Evolutionary conservation across 2,888 invertebrate genomes (phyloP).

Genomic region (Ichneumoninae sp.): DNA sequence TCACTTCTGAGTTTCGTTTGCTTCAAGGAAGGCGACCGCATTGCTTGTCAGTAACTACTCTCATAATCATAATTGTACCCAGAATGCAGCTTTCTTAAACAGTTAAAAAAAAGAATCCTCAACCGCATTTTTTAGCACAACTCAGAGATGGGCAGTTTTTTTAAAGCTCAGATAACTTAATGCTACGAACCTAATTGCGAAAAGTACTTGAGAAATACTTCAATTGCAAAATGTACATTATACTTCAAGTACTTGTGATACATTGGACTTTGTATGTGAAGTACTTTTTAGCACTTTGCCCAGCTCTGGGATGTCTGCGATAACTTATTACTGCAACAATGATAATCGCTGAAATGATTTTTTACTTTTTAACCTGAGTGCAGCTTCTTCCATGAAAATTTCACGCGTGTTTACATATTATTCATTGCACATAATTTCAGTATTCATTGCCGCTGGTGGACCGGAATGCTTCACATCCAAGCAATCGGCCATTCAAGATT

Average conservation of each 20-base stretch:
- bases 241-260: no score
- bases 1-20: slow-evolving; percentile 91
- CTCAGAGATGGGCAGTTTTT: background rate
- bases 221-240: no score
- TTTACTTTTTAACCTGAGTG: background rate
- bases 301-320: background rate
- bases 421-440: slow-evolving; percentile 79
- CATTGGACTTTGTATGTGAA: no score
- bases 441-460: slow-evolving; percentile 93
- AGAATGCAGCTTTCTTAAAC: background rate
- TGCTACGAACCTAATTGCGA: no score
- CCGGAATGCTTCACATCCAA: slow-evolving; percentile 89
- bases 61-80: background rate
- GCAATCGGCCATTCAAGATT: slow-evolving; percentile 87
- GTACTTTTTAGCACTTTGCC: no score
- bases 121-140: background rate
- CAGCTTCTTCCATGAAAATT: background rate
- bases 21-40: slow-evolving; percentile 92
- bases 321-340: background rate
- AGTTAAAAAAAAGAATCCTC: background rate
- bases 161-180: background rate
- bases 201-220: no score
- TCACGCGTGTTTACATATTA: background rate
- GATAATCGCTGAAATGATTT: background rate
- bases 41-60: slow-evolving; percentile 88